phyloP scores from a whole-genome alignment of 2,797 vertebrate genomes.

The Alca torda region DNA sequence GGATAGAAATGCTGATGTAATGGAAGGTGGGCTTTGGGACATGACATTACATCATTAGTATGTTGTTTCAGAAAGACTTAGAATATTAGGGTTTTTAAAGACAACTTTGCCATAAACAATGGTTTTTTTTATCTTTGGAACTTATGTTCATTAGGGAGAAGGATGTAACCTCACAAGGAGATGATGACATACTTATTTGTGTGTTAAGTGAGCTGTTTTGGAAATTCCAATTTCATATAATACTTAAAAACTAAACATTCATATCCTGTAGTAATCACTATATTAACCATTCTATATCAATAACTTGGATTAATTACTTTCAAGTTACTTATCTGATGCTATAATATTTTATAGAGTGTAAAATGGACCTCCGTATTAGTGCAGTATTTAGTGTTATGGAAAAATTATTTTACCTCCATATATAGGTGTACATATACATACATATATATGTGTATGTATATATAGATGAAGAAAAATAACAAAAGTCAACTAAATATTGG shows the following conservation, averaged over 20 bases:
- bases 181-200: neutral
- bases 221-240: neutral
- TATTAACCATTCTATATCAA: neutral
- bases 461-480: neutral
- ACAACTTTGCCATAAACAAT: neutral
- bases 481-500: neutral
- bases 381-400: neutral
- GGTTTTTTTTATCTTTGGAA: neutral
- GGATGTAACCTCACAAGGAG: neutral
- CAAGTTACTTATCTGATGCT: neutral
- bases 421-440: neutral
- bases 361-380: neutral
- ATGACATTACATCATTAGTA: neutral
- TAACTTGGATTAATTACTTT: neutral
- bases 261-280: neutral
- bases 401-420: neutral
- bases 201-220: neutral
- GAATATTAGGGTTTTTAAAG: neutral
- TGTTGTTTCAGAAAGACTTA: neutral
- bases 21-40: neutral
- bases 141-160: neutral
- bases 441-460: rapidly evolving
- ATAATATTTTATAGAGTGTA: neutral
- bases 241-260: neutral
- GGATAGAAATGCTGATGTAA: neutral